phyloP scores from a whole-genome alignment of 2,888 invertebrate species.

The Pediacus dermestoides region DNA sequence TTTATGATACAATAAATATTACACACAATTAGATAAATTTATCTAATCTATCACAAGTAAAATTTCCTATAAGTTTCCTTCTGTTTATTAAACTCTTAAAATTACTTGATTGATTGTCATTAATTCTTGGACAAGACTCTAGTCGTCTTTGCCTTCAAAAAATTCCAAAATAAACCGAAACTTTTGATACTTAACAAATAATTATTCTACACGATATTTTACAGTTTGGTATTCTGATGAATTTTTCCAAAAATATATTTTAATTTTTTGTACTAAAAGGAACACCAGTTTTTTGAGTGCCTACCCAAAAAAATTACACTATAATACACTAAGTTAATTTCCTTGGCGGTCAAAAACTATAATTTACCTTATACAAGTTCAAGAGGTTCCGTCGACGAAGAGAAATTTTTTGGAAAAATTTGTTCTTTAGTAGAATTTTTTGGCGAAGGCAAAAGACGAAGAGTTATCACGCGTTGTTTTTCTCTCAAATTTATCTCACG shows the following conservation, averaged over 20 bases:
- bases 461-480: too few relatives aligned
- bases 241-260: conserved; percentile 33
- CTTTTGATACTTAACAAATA: too few relatives aligned
- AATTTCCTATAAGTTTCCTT: conserved; percentile 13
- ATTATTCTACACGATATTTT: too few relatives aligned
- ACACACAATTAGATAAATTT: conserved; percentile 3
- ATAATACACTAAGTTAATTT: too few relatives aligned
- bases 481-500: too few relatives aligned
- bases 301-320: too few relatives aligned
- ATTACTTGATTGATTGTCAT: conserved; percentile 46
- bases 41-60: conserved; percentile 6
- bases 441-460: too few relatives aligned
- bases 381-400: conserved; percentile 9
- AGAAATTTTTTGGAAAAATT: conserved; percentile 9
- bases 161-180: conserved; percentile 43
- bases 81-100: conserved; percentile 27
- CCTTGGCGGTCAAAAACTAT: too few relatives aligned
- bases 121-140: conserved; percentile 50
- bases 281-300: too few relatives aligned
- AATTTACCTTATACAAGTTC: too few relatives aligned
- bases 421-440: too few relatives aligned
- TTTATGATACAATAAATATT: background rate
- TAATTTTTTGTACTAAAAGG: conserved; percentile 45
- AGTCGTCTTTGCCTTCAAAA: conserved; percentile 42
- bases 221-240: too few relatives aligned